These are phyloP conservation scores for Drosophila emarginata DNA, from an alignment of 2,888 invertebrate genomes.

Conservation along the genomic window DNA sequence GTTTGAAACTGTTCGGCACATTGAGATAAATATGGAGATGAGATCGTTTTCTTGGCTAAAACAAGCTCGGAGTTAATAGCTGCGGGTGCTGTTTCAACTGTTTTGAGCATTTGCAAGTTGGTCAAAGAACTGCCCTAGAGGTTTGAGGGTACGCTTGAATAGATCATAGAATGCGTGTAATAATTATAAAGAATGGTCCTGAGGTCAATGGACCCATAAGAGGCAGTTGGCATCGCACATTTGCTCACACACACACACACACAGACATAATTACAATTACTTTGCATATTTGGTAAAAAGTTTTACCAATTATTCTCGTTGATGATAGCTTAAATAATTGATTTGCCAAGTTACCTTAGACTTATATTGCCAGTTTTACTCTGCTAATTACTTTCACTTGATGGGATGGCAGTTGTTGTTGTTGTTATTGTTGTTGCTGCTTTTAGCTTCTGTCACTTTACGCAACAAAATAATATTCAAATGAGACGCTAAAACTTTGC, in stretches of 20 bases:
- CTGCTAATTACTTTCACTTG: slow-evolving; percentile 65
- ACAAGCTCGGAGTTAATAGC: slow-evolving; percentile 32
- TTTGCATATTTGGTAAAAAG: slow-evolving; percentile 19
- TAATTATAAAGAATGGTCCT: background rate
- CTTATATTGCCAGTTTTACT: slow-evolving; percentile 10
- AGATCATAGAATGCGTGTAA: background rate
- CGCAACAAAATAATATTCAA: slow-evolving; percentile 51
- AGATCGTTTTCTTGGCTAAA: slow-evolving; percentile 27
- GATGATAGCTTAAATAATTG: slow-evolving; percentile 14
- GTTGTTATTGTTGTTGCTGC: background rate
- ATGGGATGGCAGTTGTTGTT: slow-evolving; percentile 7
- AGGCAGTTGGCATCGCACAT: background rate
- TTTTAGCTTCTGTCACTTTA: slow-evolving; percentile 36
- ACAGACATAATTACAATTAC: background rate
- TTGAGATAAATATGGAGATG: background rate
- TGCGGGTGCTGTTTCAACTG: slow-evolving; percentile 29
- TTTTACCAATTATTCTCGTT: slow-evolving; percentile 16
- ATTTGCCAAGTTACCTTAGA: slow-evolving; percentile 5
- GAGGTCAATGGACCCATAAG: slow-evolving; percentile 49
- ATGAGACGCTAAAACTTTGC: slow-evolving; percentile 59
- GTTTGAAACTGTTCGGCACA: slow-evolving; percentile 52
- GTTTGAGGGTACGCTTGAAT: slow-evolving; percentile 36
- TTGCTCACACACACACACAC: background rate
- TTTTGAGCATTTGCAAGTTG: slow-evolving; percentile 17
- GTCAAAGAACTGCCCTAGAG: slow-evolving; percentile 52